Evolutionary conservation across 2,888 invertebrate species (phyloP).

Genomic region (Lochmaea crataegi): DNA sequence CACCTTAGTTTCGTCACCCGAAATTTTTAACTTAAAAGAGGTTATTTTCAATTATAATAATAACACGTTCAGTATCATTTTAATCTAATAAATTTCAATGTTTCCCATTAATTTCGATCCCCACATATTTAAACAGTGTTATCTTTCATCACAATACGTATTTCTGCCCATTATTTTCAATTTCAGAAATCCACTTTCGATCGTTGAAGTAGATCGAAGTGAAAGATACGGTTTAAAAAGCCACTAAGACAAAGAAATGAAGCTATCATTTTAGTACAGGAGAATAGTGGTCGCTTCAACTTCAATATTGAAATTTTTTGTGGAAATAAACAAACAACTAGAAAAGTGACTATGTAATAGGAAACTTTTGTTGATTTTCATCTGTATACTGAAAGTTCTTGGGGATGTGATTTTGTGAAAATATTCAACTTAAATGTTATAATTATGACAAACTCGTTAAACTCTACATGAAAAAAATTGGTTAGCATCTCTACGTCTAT

Average conservation of each 20-base stretch:
- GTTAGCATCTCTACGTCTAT: no score
- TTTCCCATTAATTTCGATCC: neutral
- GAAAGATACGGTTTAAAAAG: conserved; percentile 22
- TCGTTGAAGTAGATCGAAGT: conserved; percentile 18
- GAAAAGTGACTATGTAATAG: no score
- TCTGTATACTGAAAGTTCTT: no score
- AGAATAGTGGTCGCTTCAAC: neutral
- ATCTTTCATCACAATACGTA: conserved; percentile 6
- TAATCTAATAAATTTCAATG: neutral
- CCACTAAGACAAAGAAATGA: conserved; percentile 10
- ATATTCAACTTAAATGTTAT: no score
- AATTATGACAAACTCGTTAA: no score
- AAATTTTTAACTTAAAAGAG: no score
- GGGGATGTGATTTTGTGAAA: no score
- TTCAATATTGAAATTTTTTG: neutral
- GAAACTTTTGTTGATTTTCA: no score
- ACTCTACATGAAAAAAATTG: no score
- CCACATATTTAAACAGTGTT: conserved; percentile 6
- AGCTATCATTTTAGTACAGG: conserved; percentile 10
- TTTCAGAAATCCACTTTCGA: conserved; percentile 27
- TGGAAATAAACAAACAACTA: neutral
- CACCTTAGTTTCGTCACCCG: no score
- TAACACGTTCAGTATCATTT: no score
- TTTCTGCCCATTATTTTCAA: conserved; percentile 27
- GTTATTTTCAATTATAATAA: no score